Evolutionary conservation across 2,113 vertebrate genomes (phyloP).

Genomic region (Tetrao urogallus): DNA sequence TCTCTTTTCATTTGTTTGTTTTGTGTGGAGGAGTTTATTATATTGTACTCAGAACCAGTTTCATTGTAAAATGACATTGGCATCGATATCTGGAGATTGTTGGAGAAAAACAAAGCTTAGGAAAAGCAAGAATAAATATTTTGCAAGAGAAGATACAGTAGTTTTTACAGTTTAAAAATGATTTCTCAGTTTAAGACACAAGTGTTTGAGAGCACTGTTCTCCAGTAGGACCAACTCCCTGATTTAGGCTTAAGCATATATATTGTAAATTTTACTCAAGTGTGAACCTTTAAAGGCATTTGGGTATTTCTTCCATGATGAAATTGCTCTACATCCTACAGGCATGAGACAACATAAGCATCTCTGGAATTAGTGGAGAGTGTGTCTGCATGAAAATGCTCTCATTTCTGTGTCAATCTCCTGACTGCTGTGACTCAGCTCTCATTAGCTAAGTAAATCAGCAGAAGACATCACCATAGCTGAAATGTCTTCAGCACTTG

Average conservation of each 20-base stretch:
- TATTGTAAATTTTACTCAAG: background rate
- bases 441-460: background rate
- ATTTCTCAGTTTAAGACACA: background rate
- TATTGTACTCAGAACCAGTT: constrained; percentile 34
- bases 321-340: background rate
- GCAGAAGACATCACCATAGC: background rate
- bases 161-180: constrained; percentile 32
- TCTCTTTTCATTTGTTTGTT: constrained; percentile 51
- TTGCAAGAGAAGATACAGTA: constrained; percentile 24
- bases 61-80: constrained; percentile 61
- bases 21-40: constrained; percentile 53
- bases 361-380: background rate
- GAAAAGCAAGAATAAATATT: constrained; percentile 55
- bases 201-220: background rate
- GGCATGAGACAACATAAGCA: rapidly evolving
- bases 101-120: constrained; percentile 52
- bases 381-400: background rate
- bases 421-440: background rate
- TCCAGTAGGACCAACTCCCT: background rate
- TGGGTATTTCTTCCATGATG: background rate
- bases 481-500: background rate
- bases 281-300: background rate
- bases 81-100: constrained; percentile 52
- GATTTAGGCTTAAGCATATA: background rate
- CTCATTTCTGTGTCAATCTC: background rate